Conservation (phyloP, 2,797 vertebrate species). For the Sebastes hubbsi region DNA sequence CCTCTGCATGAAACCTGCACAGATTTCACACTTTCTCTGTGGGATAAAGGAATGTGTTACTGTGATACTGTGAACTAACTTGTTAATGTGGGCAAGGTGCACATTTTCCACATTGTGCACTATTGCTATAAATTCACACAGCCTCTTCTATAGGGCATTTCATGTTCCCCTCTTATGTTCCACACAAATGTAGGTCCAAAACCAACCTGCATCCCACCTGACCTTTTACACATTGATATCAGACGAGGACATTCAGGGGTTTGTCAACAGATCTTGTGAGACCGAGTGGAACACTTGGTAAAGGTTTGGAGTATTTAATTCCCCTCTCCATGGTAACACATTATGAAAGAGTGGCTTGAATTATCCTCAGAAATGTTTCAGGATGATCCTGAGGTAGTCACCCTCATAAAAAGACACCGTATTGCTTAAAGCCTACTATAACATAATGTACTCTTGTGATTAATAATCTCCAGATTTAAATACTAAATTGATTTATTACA, state of each 20-base stretch:
- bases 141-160: neutral
- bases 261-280: neutral
- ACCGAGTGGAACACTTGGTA: neutral
- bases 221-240: neutral
- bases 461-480: neutral
- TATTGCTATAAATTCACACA: slow-evolving; percentile 22
- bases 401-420: neutral
- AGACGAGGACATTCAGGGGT: neutral
- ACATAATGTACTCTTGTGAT: neutral
- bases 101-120: neutral
- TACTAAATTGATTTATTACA: neutral
- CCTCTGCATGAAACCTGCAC: slow-evolving; percentile 21
- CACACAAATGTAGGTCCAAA: neutral
- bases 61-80: slow-evolving; percentile 26
- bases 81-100: slow-evolving; percentile 26
- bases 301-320: slow-evolving; percentile 2
- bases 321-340: neutral
- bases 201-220: neutral
- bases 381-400: neutral
- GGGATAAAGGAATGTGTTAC: slow-evolving; percentile 21
- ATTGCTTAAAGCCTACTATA: neutral
- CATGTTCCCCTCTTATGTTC: neutral
- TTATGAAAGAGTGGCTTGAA: neutral
- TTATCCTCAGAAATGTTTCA: neutral
- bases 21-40: slow-evolving; percentile 40